These are phyloP conservation scores for Pseudocheirus occidentalis DNA, from an alignment of 2,797 vertebrate genomes.

Conservation along the genomic window DNA sequence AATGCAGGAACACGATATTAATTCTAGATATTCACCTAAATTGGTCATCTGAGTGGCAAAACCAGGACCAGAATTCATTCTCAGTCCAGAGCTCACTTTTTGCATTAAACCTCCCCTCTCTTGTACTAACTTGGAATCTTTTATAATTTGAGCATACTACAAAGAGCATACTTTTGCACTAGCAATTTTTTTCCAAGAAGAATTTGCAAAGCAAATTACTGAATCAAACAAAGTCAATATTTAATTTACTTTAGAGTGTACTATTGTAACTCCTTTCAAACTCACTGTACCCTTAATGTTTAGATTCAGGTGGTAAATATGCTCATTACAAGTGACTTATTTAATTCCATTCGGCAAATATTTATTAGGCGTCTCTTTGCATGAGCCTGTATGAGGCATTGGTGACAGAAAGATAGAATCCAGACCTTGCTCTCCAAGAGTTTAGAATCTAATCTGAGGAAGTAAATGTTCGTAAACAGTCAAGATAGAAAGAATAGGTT, in stretches of 20 bases:
- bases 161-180: not conserved
- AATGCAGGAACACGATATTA: not conserved
- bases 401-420: not conserved
- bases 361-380: not conserved
- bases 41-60: not conserved
- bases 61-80: not conserved
- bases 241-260: not conserved
- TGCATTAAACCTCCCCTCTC: not conserved
- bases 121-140: not conserved
- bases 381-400: not conserved
- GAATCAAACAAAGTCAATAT: not conserved
- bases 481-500: not conserved
- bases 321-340: not conserved
- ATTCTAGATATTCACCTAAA: not conserved
- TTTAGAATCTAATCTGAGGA: not conserved
- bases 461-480: not conserved
- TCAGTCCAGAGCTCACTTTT: not conserved
- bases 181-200: not conserved
- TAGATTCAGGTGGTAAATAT: not conserved
- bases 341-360: not conserved
- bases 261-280: not conserved
- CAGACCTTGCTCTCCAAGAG: not conserved
- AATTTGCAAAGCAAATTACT: not conserved
- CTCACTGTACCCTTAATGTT: not conserved
- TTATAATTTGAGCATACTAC: not conserved